Evolutionary conservation across 2,797 vertebrate species (phyloP), one percentile per base, ranked within the genome.

Genomic region (Danio tinwini): DNA sequence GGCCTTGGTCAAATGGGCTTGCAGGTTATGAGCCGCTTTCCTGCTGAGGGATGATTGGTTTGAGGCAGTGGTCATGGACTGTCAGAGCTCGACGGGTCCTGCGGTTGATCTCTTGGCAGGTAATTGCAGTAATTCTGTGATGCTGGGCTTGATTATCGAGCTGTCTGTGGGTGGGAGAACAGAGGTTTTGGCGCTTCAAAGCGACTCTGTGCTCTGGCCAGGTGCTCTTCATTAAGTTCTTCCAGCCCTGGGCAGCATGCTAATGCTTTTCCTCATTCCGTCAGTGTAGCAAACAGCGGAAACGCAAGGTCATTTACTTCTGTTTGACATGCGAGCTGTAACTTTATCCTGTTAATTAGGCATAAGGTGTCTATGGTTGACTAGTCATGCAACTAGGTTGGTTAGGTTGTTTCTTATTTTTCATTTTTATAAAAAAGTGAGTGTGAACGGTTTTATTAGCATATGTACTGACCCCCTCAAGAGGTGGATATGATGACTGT

Each of bases 51-150:
- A 67, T 53, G 13, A 50, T 17, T 61, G 70, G 62, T 74, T 19
- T 29, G 52, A 78, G 59, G 61, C 52, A 11, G 63, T 69, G 81
- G 69, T 64, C 61, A 29, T 55, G 61, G 49, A 37, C 71, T 70
- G 81, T 79, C 63, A 49, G 29, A 5, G 16, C 42, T 39, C 19
- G 59, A 19, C 19, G 50, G 76, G 49, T 61, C 55, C 76, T n/a
- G 17, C 40, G 55, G 45, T 78, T 74, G 75, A 78, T 78, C 75
- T 74, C 62, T 71, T 68, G 69, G 44, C 63, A 52, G 69, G 81
- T 78, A 50, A 78, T 72, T 78, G 61, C 74, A 65, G 81, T 73
- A 74, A 78, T 74, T 72, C 75, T 74, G 75, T 56, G 75, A 67
- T 49, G 63, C 40, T 63, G 76, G 56, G 45, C 12, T 73, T 78